phyloP scores from a whole-genome alignment of 37 sponge, comb jelly and placozoan genomes.

The Oopsacas minuta region DNA sequence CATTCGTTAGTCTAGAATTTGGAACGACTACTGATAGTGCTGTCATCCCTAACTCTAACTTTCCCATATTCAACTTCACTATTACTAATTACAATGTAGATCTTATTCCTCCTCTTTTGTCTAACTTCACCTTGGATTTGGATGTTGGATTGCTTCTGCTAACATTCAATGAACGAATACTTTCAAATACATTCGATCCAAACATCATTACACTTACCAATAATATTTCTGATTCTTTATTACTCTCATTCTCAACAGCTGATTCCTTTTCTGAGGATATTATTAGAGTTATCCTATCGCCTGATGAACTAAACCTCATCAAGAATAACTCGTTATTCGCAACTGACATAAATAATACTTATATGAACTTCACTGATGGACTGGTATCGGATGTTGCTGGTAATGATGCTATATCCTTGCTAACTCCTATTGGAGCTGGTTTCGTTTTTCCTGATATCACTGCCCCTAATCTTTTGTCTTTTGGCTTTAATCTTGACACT shows the following conservation, averaged over 20 bases:
- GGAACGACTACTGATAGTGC: constrained; percentile 35
- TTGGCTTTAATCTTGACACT: constrained; percentile 52
- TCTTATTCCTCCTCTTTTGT: constrained; percentile 52
- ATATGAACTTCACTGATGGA: constrained; percentile 24
- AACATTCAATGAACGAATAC: constrained; percentile 55
- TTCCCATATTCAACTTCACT: background rate
- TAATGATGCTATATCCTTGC: constrained; percentile 22
- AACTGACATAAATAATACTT: constrained; percentile 38
- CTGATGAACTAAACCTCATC: constrained; percentile 45
- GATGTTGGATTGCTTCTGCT: constrained; percentile 34
- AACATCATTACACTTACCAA: constrained; percentile 27
- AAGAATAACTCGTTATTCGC: constrained; percentile 42
- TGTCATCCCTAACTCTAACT: constrained; percentile 23
- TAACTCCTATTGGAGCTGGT: constrained; percentile 33
- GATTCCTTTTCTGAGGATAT: constrained; percentile 13
- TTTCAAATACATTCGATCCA: constrained; percentile 33
- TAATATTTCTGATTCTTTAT: constrained; percentile 26
- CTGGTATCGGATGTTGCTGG: constrained; percentile 45
- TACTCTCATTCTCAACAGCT: background rate
- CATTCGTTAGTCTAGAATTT: constrained; percentile 32
- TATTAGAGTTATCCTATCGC: constrained; percentile 30
- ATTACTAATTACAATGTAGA: constrained; percentile 32
- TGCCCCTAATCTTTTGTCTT: constrained; percentile 40
- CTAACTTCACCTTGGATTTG: constrained; percentile 45
- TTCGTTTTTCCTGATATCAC: constrained; percentile 39